A percentile compares a stretch with the other conserved stretches of the same genome.
phyloP scores from a whole-genome alignment of 64 coral and sea anemone genomes.

The Porites lutea region DNA sequence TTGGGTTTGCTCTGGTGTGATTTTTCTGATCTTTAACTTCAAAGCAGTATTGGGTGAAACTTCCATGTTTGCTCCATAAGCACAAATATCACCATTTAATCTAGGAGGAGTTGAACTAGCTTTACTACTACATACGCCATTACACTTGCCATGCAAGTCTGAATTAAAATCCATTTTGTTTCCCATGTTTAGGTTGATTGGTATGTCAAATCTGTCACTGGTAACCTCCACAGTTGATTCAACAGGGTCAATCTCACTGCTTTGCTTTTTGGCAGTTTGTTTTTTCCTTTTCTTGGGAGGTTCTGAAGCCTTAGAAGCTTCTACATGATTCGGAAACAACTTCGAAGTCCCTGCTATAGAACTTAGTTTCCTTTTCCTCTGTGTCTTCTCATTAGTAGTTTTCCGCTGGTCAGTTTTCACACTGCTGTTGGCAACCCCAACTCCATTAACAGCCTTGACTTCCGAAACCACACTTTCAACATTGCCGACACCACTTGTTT shows the following conservation, averaged over 20 bases:
- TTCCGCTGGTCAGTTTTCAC: neutral
- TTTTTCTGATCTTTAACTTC: slow-evolving; percentile 90
- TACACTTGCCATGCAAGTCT: slow-evolving; percentile 50
- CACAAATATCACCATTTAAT: slow-evolving; percentile 72
- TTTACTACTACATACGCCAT: neutral
- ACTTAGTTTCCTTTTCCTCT: slow-evolving; percentile 30
- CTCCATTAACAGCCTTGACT: neutral
- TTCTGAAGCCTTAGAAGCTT: neutral
- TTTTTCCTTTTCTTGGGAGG: slow-evolving; percentile 45
- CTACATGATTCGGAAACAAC: neutral
- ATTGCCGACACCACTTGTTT: neutral
- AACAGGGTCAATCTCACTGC: neutral
- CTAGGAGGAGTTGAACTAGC: slow-evolving; percentile 35
- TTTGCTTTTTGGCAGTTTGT: slow-evolving; percentile 10
- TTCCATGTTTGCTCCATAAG: slow-evolving; percentile 65
- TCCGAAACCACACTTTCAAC: neutral
- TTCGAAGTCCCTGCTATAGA: neutral
- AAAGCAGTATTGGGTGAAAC: slow-evolving; percentile 82
- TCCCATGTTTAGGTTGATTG: neutral
- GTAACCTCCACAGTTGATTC: neutral
- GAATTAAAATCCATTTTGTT: slow-evolving; percentile 33
- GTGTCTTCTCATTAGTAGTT: neutral
- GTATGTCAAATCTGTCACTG: neutral
- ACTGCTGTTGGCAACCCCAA: neutral
- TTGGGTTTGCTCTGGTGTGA: slow-evolving; percentile 60